Conservation (phyloP, 2,797 vertebrate genomes). For the Garrulus glandarius region DNA sequence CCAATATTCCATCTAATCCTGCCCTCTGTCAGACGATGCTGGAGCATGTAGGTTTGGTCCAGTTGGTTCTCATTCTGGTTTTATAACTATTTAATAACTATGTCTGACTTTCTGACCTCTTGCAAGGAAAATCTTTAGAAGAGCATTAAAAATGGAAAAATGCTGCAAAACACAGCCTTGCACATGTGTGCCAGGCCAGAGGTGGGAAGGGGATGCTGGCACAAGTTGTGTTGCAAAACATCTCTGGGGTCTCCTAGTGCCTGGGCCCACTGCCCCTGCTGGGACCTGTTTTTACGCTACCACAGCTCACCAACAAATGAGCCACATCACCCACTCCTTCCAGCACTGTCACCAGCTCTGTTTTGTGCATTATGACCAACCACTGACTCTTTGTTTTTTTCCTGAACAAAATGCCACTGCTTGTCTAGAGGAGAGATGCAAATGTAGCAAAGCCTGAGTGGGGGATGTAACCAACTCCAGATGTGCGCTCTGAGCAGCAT, state of each 20-base stretch:
- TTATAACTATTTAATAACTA: neutral
- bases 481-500: neutral
- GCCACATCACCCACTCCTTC: neutral
- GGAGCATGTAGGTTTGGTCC: neutral
- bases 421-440: neutral
- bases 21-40: neutral
- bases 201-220: neutral
- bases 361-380: neutral
- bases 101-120: neutral
- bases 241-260: neutral
- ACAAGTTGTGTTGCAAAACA: neutral
- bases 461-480: constrained; percentile 12
- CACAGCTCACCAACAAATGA: neutral
- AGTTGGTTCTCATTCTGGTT: neutral
- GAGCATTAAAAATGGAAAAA: neutral
- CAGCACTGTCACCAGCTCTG: neutral
- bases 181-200: neutral
- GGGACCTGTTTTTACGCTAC: neutral
- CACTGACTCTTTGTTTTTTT: neutral
- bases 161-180: neutral
- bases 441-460: neutral
- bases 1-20: neutral
- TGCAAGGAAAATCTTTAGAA: neutral
- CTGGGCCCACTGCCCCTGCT: fast-evolving
- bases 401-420: neutral